Evolutionary conservation across 2,797 vertebrate genomes (phyloP).

Genomic region (Pseudochirops corinnae): DNA sequence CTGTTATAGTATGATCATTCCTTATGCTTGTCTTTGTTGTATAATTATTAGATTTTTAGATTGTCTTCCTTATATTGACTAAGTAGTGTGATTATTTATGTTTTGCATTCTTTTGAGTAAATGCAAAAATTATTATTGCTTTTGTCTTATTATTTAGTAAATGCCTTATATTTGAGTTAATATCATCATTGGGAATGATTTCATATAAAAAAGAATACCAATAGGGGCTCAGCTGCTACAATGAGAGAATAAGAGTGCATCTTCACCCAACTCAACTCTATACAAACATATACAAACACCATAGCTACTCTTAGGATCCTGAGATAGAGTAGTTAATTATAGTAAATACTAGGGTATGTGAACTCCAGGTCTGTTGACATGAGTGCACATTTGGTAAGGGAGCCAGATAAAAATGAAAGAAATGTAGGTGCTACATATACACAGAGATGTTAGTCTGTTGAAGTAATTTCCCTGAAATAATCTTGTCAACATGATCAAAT

Average conservation of each 20-base stretch:
- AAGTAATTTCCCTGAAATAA: not conserved
- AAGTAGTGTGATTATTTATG: not conserved
- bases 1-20: not conserved
- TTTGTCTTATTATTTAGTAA: not conserved
- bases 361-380: not conserved
- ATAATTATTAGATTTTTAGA: not conserved
- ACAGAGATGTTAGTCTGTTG: not conserved
- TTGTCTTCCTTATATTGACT: not conserved
- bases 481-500: not conserved
- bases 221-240: too few species aligned
- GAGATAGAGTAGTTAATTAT: not conserved
- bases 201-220: not conserved
- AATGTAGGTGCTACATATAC: not conserved
- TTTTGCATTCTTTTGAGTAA: not conserved
- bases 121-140: not conserved
- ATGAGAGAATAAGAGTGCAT: too few species aligned
- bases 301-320: not conserved
- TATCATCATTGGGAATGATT: not conserved
- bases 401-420: not conserved
- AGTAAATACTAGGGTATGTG: not conserved
- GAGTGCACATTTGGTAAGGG: not conserved
- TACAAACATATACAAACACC: not conserved
- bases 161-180: not conserved
- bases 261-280: too few species aligned
- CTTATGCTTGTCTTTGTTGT: not conserved